Evolutionary conservation across 1,140 invertebrate genomes (phyloP).

Genomic region (Acromyrmex heyeri): DNA sequence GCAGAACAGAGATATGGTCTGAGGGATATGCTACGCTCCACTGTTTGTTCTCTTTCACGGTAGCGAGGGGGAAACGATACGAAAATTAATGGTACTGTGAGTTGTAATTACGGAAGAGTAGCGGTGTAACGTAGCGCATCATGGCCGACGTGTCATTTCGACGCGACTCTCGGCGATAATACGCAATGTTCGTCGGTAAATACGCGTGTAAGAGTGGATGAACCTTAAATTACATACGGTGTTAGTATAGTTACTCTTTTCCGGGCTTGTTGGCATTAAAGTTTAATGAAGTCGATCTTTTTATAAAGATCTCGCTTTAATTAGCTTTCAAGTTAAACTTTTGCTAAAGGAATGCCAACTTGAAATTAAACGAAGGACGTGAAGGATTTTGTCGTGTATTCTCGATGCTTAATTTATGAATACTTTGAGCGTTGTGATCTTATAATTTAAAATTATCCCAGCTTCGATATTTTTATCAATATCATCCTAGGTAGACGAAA

Average conservation of each 20-base stretch:
- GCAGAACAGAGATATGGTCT: not conserved
- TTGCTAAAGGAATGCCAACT: not conserved
- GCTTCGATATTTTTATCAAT: not conserved
- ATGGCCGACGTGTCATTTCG: conserved; percentile 29
- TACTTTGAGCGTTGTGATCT: not conserved
- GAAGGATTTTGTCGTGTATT: not conserved
- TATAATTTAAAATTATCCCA: not conserved
- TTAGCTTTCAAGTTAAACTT: not conserved
- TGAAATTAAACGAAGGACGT: not conserved
- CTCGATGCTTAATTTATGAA: not conserved
- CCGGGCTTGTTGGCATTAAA: not conserved
- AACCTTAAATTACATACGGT: conserved; percentile 13
- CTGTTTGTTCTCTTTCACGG: not conserved
- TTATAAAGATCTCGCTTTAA: not conserved
- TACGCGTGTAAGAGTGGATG: not conserved
- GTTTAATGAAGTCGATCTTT: not conserved
- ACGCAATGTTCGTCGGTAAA: conserved; percentile 15
- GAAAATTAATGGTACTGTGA: conserved; percentile 45
- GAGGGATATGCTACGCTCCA: not conserved
- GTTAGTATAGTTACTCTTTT: not conserved
- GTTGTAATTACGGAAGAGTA: conserved; percentile 49
- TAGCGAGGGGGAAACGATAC: not conserved
- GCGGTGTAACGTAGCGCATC: conserved; percentile 4
- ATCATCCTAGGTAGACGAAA: not conserved
- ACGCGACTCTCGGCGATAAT: conserved; percentile 25